Evolutionary conservation across 1,140 invertebrate genomes (phyloP), one percentile per base, ranked within the genome.

Genomic region (Ephestia elutella): DNA sequence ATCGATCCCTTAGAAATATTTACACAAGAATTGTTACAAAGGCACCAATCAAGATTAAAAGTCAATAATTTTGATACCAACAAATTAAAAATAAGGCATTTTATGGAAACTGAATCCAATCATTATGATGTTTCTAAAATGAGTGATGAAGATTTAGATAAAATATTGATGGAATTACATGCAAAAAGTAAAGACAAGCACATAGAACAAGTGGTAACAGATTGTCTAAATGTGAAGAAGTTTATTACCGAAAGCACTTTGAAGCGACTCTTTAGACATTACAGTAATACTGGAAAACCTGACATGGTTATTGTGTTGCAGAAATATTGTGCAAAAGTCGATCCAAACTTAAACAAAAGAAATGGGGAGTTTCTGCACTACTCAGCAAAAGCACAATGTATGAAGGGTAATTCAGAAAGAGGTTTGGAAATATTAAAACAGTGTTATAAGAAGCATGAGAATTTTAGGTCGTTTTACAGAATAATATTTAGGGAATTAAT

Each of bases 331-430:
- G 56, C 21, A 13, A 78, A 65, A 57, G 53, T 78, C 7, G 71
- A 80, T 54, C 73, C 70, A 7, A 56, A 57, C 21, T 54, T 80
- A 8, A 80, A 78, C 61, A 73, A 65, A 58, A 62, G 73, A 21
- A 82, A 86, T 72, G 82, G 83, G n/a, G 73, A 82, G 58, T 88
- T 83, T 49, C 32, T 75, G 10, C 86, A 88, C 62, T 87, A 83
- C 68, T 48, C 81, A 19, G 82, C 84, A 0, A 88, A 80, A 68
- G 83, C 84, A 0, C 76, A 87, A 44, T 88, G 84, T 60, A 67
- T 84, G 57, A 86, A 73, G 71, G 86, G 86, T 5, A 88, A 88
- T 57, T 79, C 84, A 8, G 78, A 87, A 56, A 83, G 76, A 62
- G 84, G 86, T 17, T 63, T 88, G 11, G 68, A 70, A 57, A 68